phyloP scores from a whole-genome alignment of 35 echinoderm and acorn worm genomes.

The Apostichopus japonicus region DNA sequence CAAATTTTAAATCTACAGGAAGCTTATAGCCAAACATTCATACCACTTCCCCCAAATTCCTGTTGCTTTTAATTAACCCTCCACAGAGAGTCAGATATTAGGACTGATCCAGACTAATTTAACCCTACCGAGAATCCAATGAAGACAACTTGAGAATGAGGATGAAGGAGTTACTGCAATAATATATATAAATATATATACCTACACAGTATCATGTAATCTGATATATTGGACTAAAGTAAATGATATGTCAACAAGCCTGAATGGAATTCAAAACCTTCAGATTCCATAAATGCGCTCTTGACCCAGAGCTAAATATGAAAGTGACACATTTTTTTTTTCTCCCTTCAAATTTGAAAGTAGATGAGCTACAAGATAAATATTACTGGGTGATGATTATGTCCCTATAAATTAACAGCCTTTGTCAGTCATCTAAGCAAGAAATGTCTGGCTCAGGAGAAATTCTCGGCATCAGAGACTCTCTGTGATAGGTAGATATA shows the following conservation, averaged over 20 bases:
- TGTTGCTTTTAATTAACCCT: neutral
- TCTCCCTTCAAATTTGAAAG: neutral
- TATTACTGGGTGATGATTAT: neutral
- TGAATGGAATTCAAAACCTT: neutral
- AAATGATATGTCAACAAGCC: conserved; percentile 13
- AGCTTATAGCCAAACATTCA: neutral
- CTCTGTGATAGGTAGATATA: neutral
- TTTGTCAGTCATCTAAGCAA: neutral
- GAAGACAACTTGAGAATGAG: too few species aligned
- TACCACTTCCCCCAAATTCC: neutral
- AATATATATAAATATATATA: neutral
- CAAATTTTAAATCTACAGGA: neutral
- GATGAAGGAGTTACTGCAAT: neutral
- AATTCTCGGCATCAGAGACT: neutral
- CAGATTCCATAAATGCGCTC: conserved; percentile 7
- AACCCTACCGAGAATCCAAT: too few species aligned
- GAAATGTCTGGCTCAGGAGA: neutral
- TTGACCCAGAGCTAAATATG: neutral
- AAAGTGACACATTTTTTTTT: neutral
- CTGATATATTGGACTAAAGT: conserved; percentile 1
- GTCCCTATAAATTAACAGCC: neutral
- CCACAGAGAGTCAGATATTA: too few species aligned
- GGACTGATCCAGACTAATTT: too few species aligned
- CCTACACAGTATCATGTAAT: neutral
- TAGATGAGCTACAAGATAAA: neutral